Percentiles rank a stretch among this genome's conserved stretches.
These are phyloP conservation scores for Philotrypesis tridentata DNA, from an alignment of 1,140 invertebrate species.

Conservation along the genomic window DNA sequence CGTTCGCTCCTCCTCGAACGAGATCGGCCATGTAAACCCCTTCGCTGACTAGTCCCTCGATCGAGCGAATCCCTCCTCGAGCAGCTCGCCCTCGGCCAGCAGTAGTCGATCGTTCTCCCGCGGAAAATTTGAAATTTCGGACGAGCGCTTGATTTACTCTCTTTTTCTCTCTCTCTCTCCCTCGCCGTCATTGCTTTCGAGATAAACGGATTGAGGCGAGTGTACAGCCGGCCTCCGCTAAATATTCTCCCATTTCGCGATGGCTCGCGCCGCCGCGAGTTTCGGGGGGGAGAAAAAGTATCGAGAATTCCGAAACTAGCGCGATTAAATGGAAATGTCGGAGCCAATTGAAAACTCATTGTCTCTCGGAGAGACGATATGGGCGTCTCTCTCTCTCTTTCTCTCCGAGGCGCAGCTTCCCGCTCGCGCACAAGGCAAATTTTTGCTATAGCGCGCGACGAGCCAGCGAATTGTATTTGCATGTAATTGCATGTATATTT, in stretches of 20 bases:
- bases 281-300: not conserved
- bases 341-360: constrained; percentile 47
- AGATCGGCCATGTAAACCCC: not conserved
- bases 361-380: not conserved
- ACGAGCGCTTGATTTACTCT: not conserved
- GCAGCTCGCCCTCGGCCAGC: not conserved
- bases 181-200: not conserved
- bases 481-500: constrained; percentile 50
- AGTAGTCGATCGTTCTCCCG: not conserved
- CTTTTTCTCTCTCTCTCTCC: no score
- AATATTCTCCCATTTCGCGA: not conserved
- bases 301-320: not conserved
- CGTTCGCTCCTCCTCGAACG: not conserved
- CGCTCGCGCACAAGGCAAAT: no score
- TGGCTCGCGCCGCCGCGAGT: not conserved
- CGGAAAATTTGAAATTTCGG: not conserved
- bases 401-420: no score
- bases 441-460: constrained; percentile 30
- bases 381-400: no score
- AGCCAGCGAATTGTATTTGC: constrained; percentile 45
- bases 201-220: not conserved
- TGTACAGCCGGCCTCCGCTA: not conserved
- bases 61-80: not conserved
- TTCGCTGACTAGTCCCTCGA: not conserved
- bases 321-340: constrained; percentile 35